These are phyloP conservation scores for Matsumyia berberina DNA, from an alignment of 2,888 invertebrate genomes.

Conservation along the genomic window DNA sequence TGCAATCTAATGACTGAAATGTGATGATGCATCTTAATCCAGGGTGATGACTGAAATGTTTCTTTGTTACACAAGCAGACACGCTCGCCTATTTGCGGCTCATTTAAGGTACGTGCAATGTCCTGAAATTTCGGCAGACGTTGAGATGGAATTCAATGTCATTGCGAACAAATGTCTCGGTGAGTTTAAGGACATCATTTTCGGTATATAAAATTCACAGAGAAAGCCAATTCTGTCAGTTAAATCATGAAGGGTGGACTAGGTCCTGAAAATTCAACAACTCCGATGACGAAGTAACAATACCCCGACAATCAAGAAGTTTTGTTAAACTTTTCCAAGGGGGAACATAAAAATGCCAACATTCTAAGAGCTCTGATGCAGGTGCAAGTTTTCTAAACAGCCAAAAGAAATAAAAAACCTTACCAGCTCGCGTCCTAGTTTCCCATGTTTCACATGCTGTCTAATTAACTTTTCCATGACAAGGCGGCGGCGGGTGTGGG, in stretches of 20 bases:
- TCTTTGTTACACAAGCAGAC: not conserved
- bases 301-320: slow-evolving; percentile 13
- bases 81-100: not conserved
- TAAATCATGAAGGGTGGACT: no score
- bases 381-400: not conserved
- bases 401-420: slow-evolving; percentile 12
- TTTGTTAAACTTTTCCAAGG: slow-evolving; percentile 16
- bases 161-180: not conserved
- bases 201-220: slow-evolving; percentile 1
- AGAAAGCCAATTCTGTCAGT: not conserved
- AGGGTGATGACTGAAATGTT: not conserved
- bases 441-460: slow-evolving; percentile 60
- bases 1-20: not conserved
- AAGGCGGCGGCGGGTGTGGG: not conserved
- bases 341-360: not conserved
- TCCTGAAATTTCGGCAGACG: not conserved
- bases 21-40: not conserved
- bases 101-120: not conserved
- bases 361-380: not conserved
- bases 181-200: not conserved
- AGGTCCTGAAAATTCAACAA: not conserved
- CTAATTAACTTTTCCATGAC: slow-evolving; percentile 69
- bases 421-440: slow-evolving; percentile 50
- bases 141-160: not conserved
- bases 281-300: not conserved